Base-by-base conservation (phyloP, 2,888 invertebrate genomes). In the Piscicola geometra region DNA sequence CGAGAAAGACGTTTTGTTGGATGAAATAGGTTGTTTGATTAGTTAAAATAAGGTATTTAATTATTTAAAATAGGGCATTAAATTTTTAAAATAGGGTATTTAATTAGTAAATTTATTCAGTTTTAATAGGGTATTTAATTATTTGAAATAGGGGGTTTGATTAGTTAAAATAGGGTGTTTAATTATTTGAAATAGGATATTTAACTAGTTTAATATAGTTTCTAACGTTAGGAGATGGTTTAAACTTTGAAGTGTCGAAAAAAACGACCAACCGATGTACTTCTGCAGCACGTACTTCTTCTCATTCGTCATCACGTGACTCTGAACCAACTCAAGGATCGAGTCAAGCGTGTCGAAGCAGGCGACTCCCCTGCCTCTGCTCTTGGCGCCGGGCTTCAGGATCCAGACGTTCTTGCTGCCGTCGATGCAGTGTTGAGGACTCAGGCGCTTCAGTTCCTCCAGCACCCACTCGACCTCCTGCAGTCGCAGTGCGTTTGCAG, bases 341-440 rank as follows among this genome's bases (percentile, higher is more conserved):
- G 93, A 93, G 81, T 93, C 92, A 36, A 95, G 88, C 81, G 90
- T 90, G 84, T 93, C 92, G 88, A 93, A 90, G 71, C 94, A 88
- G 69, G 91, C 90, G 79, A 96, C 95, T 71, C 86, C 86, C 82
- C 92, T 89, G 0, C 96, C 95, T 15, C 95, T 89, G 80, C 94
- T 94, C 84, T 93, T 93, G 81, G 93, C 94, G 0, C 94, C 94
- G 0, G 95, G 95, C 84, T 96, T 96, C 77, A 95, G 89, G 79
- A 96, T 95, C 95, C 96, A 96, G 80, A 94, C 90, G 85, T 95
- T 95, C 77, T 90, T 88, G 77, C 90, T 89, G 0, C 95, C 96
- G 84, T 96, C 95, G 80, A 91, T 89, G 66, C 83, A 83, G 81
- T 80, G 81, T 80, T 85, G 85, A 0, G 83, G 83, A 76, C 81